These are phyloP conservation scores for Chamaetylas fuelleborni DNA, from an alignment of 2,113 vertebrate genomes.

Conservation along the genomic window DNA sequence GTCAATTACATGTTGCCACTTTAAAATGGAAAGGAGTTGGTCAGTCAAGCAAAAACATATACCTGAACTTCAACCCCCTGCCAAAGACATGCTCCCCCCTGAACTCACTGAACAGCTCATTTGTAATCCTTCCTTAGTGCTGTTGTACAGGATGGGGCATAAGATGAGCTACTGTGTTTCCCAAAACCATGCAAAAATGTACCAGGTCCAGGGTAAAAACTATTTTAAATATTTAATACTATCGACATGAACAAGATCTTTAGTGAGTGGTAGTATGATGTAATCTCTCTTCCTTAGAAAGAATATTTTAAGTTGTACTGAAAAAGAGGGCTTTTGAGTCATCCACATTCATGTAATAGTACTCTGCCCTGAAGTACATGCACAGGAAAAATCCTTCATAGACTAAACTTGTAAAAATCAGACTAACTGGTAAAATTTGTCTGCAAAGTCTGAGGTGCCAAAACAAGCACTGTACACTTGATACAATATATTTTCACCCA, in stretches of 20 bases:
- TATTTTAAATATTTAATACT: background rate
- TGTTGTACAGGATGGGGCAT: background rate
- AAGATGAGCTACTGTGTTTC: background rate
- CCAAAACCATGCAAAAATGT: background rate
- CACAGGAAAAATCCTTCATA: background rate
- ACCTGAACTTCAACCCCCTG: background rate
- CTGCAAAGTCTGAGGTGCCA: background rate
- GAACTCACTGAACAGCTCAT: background rate
- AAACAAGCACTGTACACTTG: background rate
- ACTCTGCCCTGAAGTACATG: background rate
- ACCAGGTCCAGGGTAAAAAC: background rate
- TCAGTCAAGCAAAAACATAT: background rate
- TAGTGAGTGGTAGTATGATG: background rate
- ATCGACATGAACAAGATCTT: background rate
- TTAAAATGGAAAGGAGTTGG: background rate
- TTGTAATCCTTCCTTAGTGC: background rate
- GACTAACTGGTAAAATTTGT: background rate
- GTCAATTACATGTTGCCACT: background rate
- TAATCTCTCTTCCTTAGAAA: background rate
- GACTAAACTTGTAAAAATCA: background rate
- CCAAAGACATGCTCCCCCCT: background rate
- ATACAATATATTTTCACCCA: background rate
- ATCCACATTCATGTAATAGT: background rate
- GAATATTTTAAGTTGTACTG: background rate
- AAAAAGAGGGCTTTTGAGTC: background rate